These are phyloP conservation scores for Eurypyga helias DNA, from an alignment of 2,113 vertebrate genomes.

Conservation along the genomic window DNA sequence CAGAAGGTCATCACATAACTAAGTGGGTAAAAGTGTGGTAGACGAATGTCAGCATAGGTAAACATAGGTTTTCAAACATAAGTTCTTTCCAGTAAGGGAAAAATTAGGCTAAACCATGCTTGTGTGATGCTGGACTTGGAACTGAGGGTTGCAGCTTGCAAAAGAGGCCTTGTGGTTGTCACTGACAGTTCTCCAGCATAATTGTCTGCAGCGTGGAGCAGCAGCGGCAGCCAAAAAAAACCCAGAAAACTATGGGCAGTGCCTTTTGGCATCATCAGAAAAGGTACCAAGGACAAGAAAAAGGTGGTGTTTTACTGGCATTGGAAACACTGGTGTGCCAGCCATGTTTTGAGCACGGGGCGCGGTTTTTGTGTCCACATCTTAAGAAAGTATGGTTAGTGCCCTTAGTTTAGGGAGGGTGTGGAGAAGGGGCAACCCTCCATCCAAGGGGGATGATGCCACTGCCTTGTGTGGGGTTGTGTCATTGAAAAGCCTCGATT, in stretches of 20 bases:
- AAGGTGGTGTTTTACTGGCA: not conserved
- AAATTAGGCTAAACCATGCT: not conserved
- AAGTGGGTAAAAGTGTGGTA: not conserved
- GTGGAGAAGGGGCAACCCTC: not conserved
- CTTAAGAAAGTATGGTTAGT: not conserved
- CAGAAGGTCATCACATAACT: not conserved
- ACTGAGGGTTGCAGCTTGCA: not conserved
- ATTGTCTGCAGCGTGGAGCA: not conserved
- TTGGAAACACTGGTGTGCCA: not conserved
- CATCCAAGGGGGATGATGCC: rapidly evolving
- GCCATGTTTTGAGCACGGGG: not conserved
- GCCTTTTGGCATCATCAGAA: not conserved
- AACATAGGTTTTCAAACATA: not conserved
- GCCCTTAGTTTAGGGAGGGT: not conserved
- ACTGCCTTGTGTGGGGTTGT: not conserved
- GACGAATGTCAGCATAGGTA: not conserved
- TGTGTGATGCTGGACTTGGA: not conserved
- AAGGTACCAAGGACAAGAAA: not conserved
- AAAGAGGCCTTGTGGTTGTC: not conserved
- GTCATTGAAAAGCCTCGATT: not conserved
- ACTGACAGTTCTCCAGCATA: not conserved
- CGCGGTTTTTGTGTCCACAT: not conserved
- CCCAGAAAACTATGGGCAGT: not conserved
- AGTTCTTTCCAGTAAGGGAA: constrained; percentile 19
- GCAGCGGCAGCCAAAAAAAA: not conserved